Conservation (phyloP, 2,888 invertebrate species). For the Osmoderma eremita region DNA sequence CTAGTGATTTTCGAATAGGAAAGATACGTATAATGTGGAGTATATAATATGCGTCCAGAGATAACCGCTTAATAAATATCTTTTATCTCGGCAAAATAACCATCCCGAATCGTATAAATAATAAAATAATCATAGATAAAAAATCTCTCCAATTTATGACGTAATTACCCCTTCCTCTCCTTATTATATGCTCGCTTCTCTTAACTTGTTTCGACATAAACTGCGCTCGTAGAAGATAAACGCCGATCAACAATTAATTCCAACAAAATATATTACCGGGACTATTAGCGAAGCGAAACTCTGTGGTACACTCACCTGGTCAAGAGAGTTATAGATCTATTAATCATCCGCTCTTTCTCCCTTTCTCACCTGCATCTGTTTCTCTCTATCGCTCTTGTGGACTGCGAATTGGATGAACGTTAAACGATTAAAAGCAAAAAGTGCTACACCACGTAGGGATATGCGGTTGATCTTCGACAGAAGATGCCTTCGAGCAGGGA, state of each 20-base stretch:
- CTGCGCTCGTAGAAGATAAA: slow-evolving; percentile 57
- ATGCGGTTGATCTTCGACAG: no score
- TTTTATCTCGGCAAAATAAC: slow-evolving; percentile 51
- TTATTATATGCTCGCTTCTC: slow-evolving; percentile 41
- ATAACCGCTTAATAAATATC: slow-evolving; percentile 51
- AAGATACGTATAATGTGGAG: neutral
- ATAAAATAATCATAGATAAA: slow-evolving; percentile 39
- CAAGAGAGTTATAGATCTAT: slow-evolving; percentile 59
- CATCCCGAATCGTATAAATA: slow-evolving; percentile 32
- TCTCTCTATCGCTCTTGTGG: slow-evolving; percentile 4
- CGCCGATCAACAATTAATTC: slow-evolving; percentile 60
- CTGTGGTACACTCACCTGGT: slow-evolving; percentile 56
- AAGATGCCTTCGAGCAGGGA: slow-evolving; percentile 1
- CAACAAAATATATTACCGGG: slow-evolving; percentile 59
- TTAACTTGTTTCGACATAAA: slow-evolving; percentile 59
- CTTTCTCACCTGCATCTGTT: no score
- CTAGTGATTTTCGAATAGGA: neutral
- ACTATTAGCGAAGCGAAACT: slow-evolving; percentile 55
- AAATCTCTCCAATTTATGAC: slow-evolving; percentile 56
- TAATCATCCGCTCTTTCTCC: slow-evolving; percentile 55
- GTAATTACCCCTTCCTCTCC: slow-evolving; percentile 51
- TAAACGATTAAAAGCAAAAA: no score
- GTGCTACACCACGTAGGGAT: no score
- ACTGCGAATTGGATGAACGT: neutral
- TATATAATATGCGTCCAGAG: neutral